phyloP scores from a whole-genome alignment of 2,888 invertebrate genomes.

The Girardia tigrina region DNA sequence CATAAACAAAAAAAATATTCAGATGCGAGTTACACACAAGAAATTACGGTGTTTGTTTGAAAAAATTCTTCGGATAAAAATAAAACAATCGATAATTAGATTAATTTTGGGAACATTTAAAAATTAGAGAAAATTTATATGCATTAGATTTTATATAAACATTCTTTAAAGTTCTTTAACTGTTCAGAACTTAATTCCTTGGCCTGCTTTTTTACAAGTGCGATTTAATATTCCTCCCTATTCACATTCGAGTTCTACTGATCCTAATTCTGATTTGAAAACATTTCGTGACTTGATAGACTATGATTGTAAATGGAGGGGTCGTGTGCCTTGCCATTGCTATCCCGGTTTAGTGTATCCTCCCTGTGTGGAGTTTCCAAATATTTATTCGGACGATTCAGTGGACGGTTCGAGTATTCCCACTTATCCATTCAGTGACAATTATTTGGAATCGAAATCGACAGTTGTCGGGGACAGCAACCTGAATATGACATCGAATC shows the following conservation, averaged over 20 bases:
- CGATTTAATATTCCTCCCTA: conserved; percentile 26
- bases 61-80: too few relatives aligned
- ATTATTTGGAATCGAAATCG: not conserved
- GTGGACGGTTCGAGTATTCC: not conserved
- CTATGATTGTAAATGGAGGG: conserved; percentile 37
- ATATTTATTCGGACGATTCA: conserved; percentile 24
- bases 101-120: too few relatives aligned
- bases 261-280: not conserved
- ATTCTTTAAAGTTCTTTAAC: not conserved
- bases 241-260: not conserved
- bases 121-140: not conserved
- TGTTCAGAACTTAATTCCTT: conserved; percentile 30
- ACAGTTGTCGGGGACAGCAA: not conserved
- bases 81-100: too few relatives aligned
- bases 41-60: too few relatives aligned
- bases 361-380: conserved; percentile 36
- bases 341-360: conserved; percentile 28
- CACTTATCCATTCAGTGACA: not conserved
- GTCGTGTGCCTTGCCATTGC: conserved; percentile 36
- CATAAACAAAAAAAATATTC: too few relatives aligned
- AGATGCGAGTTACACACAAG: too few relatives aligned
- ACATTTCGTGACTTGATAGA: conserved; percentile 30
- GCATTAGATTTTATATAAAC: not conserved
- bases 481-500: not conserved
- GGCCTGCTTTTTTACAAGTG: conserved; percentile 33